These are phyloP conservation scores for Ennomos quercinarius DNA, from an alignment of 2,888 invertebrate genomes.

Conservation along the genomic window DNA sequence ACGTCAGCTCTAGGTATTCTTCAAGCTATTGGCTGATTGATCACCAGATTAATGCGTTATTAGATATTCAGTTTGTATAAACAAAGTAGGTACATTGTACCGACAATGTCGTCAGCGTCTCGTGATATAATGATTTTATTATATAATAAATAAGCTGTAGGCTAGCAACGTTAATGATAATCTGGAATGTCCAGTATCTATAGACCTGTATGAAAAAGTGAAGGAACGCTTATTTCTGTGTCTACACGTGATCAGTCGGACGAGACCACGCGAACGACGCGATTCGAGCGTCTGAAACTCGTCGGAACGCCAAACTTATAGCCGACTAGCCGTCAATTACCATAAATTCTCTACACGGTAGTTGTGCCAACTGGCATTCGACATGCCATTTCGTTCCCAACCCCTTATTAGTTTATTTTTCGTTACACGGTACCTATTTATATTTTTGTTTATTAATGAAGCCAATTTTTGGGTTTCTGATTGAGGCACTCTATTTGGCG, in stretches of 20 bases:
- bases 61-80: conserved; percentile 19
- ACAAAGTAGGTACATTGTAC: conserved; percentile 9
- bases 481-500: no score
- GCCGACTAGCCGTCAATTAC: conserved; percentile 34
- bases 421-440: conserved; percentile 40
- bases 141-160: background rate
- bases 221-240: conserved; percentile 23
- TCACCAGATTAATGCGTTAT: conserved; percentile 41
- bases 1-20: conserved; percentile 46
- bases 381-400: conserved; percentile 50
- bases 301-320: conserved; percentile 32
- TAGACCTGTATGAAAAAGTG: conserved; percentile 28
- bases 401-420: conserved; percentile 39
- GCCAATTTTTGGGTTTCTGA: conserved; percentile 5
- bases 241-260: conserved; percentile 39
- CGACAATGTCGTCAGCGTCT: conserved; percentile 3
- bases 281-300: conserved; percentile 21
- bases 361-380: conserved; percentile 69
- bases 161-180: conserved; percentile 2
- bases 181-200: conserved; percentile 21
- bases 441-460: conserved; percentile 24
- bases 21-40: conserved; percentile 47
- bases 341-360: conserved; percentile 47
- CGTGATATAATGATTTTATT: conserved; percentile 7
- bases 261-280: conserved; percentile 28